A percentile compares a stretch with the other conserved stretches of the same genome.
These are phyloP conservation scores for Vollenhovia emeryi DNA, from an alignment of 1,140 invertebrate genomes.

Conservation along the genomic window DNA sequence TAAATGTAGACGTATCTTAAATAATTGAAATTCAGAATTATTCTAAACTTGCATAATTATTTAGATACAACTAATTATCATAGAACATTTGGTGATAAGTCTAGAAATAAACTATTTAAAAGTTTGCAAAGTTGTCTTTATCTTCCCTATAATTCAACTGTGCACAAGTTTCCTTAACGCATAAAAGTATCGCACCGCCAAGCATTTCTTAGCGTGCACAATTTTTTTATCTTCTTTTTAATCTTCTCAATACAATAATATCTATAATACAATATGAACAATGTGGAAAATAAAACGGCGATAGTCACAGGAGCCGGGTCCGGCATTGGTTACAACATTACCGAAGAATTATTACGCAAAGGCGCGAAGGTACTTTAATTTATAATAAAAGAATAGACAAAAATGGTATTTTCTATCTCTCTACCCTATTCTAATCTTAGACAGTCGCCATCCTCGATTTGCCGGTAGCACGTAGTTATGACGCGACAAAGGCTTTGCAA, in stretches of 20 bases:
- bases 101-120: background rate
- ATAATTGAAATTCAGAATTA: too few relatives aligned
- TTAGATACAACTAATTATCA: background rate
- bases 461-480: background rate
- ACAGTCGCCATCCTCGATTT: conserved; percentile 27
- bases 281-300: conserved; percentile 81
- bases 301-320: conserved; percentile 84
- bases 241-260: background rate
- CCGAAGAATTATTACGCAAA: conserved; percentile 80
- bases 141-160: background rate
- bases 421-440: conserved; percentile 10
- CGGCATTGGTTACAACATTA: conserved; percentile 82
- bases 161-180: background rate
- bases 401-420: background rate
- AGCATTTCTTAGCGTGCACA: background rate
- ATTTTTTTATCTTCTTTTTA: background rate
- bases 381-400: background rate
- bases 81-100: background rate
- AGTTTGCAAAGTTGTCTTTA: background rate
- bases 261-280: conserved; percentile 17
- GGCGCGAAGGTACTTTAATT: conserved; percentile 75
- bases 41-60: background rate
- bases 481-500: conserved; percentile 8
- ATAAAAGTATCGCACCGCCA: background rate
- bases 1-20: too few relatives aligned